Percentiles rank a stretch among this genome's conserved stretches.
phyloP scores from a whole-genome alignment of 2,113 vertebrate species.

The Hippocampus abdominalis region DNA sequence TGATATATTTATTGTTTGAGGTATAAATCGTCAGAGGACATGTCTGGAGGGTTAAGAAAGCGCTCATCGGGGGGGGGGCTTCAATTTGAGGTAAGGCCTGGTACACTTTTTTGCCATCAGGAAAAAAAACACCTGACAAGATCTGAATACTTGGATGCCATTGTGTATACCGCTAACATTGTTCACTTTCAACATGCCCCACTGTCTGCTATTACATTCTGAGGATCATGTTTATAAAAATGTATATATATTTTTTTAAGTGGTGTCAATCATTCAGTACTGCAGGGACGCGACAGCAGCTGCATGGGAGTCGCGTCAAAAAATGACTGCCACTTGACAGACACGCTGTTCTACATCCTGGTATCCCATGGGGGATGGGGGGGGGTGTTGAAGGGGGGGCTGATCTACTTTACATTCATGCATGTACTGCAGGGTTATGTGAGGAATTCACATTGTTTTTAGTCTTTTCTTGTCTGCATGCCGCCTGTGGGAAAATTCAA shows the following conservation, averaged over 20 bases:
- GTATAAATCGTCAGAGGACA: no score
- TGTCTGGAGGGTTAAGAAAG: not conserved
- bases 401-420: constrained; percentile 37
- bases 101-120: not conserved
- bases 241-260: not conserved
- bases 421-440: constrained; percentile 23
- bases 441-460: constrained; percentile 23
- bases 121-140: not conserved
- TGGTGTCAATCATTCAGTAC: not conserved
- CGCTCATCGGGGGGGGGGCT: not conserved
- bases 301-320: not conserved
- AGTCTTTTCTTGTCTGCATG: not conserved
- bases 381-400: not conserved
- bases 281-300: not conserved
- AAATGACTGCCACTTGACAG: constrained; percentile 4
- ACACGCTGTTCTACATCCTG: constrained; percentile 26
- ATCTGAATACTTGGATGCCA: not conserved
- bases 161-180: not conserved
- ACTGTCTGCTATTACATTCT: not conserved
- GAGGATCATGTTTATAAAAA: no score
- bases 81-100: not conserved
- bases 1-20: no score
- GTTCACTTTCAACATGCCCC: not conserved
- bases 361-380: constrained; percentile 5
- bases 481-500: not conserved